Evolutionary conservation across 2,113 vertebrate species (phyloP).

Genomic region (Rhinoderma darwinii): DNA sequence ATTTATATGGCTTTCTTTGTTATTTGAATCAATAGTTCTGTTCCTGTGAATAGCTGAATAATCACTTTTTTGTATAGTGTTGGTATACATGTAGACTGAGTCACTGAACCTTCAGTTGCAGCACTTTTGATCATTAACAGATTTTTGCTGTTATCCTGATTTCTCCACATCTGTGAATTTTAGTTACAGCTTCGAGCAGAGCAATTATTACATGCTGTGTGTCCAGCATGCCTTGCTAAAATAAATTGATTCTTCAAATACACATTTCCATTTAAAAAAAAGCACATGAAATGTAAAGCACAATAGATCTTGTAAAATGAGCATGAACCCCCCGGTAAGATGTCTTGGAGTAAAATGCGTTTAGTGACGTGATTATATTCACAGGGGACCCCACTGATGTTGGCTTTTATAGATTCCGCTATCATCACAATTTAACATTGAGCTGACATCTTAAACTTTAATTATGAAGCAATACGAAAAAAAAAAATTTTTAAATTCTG

Average conservation of each 20-base stretch:
- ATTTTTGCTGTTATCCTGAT: constrained; percentile 66
- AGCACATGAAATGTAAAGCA: constrained; percentile 33
- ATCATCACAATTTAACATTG: constrained; percentile 25
- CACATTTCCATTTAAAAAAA: constrained; percentile 62
- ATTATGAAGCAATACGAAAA: neutral
- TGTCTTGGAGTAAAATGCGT: constrained; percentile 41
- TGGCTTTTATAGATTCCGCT: constrained; percentile 14
- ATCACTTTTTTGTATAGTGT: constrained; percentile 76
- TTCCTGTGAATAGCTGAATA: constrained; percentile 83
- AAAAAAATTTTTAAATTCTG: neutral
- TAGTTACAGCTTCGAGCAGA: constrained; percentile 62
- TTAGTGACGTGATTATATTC: constrained; percentile 29
- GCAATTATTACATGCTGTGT: constrained; percentile 63
- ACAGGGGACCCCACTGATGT: constrained; percentile 36
- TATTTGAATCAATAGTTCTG: constrained; percentile 83
- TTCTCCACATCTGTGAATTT: constrained; percentile 62
- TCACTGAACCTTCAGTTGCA: constrained; percentile 64
- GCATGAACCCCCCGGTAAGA: constrained; percentile 30
- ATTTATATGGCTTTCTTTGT: constrained; percentile 66
- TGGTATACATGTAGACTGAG: constrained; percentile 74
- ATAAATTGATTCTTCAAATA: constrained; percentile 63
- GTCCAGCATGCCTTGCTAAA: constrained; percentile 55
- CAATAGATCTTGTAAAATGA: constrained; percentile 25
- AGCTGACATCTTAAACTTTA: constrained; percentile 32
- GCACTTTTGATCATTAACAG: constrained; percentile 66